Percentiles rank a stretch among this genome's conserved stretches.
These are phyloP conservation scores for Ceratosolen solmsi DNA, from an alignment of 1,140 invertebrate genomes.

Conservation along the genomic window DNA sequence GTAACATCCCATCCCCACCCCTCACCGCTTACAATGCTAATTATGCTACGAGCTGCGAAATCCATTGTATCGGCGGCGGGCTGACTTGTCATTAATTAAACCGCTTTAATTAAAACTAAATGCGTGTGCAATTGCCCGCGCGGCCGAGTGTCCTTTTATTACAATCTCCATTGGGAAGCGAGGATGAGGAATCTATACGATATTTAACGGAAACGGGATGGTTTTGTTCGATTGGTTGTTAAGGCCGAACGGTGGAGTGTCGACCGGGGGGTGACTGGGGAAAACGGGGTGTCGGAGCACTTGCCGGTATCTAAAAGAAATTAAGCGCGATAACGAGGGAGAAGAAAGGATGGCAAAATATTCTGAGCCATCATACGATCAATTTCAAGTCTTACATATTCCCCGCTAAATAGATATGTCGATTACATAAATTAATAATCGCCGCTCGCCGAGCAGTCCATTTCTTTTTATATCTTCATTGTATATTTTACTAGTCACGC, in stretches of 20 bases:
- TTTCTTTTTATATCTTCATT: background rate
- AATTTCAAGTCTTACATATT: too few species aligned
- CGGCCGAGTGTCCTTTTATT: background rate
- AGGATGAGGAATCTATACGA: too few species aligned
- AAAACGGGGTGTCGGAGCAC: too few species aligned
- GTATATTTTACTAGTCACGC: slow-evolving; percentile 16
- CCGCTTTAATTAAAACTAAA: slow-evolving; percentile 10
- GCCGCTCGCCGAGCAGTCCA: background rate
- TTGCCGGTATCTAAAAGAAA: too few species aligned
- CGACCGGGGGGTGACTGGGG: too few species aligned
- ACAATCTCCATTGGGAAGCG: too few species aligned
- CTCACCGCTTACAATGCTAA: background rate
- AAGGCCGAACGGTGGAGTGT: too few species aligned
- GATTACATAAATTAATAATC: background rate
- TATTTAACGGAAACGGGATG: background rate
- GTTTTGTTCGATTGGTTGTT: background rate
- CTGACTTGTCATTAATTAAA: slow-evolving; percentile 6
- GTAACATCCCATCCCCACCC: background rate
- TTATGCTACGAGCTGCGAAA: background rate
- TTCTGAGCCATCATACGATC: too few species aligned
- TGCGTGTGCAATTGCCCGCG: background rate
- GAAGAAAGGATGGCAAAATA: too few species aligned
- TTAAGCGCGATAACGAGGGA: too few species aligned
- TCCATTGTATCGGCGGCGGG: background rate
- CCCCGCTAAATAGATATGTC: background rate